These are phyloP conservation scores for Sclerurus mexicanus DNA, from an alignment of 2,113 vertebrate genomes.

Conservation along the genomic window DNA sequence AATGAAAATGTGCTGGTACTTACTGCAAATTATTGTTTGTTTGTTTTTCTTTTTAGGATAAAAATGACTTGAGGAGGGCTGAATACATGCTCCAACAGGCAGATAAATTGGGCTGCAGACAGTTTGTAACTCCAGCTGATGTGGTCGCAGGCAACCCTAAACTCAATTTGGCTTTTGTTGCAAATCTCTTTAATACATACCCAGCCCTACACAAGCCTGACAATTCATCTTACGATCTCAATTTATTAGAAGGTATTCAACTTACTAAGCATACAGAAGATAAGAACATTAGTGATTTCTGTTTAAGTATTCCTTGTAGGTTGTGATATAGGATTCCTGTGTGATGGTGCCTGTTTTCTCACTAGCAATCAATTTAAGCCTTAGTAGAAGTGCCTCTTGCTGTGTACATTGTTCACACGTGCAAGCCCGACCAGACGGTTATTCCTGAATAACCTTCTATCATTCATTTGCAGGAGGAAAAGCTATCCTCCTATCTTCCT, in stretches of 20 bases:
- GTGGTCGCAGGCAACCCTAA: conserved; percentile 94
- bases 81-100: conserved; percentile 92
- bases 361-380: not conserved
- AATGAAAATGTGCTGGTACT: not conserved
- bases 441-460: not conserved
- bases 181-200: conserved; percentile 93
- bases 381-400: not conserved
- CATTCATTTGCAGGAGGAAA: not conserved
- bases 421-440: not conserved
- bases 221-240: conserved; percentile 75
- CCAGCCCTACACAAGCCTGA: conserved; percentile 78
- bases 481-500: not conserved
- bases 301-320: not conserved
- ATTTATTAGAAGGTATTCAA: conserved; percentile 85
- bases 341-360: not conserved
- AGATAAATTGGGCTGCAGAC: conserved; percentile 90
- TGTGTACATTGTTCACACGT: not conserved
- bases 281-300: not conserved
- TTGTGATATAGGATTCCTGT: not conserved
- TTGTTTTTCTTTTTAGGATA: conserved; percentile 76
- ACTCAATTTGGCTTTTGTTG: conserved; percentile 95
- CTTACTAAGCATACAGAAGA: not conserved
- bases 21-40: not conserved
- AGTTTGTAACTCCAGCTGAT: conserved; percentile 93
- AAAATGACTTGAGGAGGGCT: conserved; percentile 83